phyloP scores from a whole-genome alignment of 1,140 invertebrate genomes.

The Heliconius nattereri region DNA sequence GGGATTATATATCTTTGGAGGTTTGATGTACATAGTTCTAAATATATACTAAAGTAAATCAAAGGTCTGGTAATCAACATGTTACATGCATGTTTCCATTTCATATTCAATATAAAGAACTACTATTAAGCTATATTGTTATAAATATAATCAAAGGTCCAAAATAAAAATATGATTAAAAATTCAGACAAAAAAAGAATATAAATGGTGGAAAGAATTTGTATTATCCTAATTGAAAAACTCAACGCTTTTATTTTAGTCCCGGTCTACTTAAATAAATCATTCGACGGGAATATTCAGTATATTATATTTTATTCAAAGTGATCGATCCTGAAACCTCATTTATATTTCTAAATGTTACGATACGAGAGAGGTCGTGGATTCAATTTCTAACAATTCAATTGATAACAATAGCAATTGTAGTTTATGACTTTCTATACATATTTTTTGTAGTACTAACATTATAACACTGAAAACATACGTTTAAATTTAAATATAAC shows the following conservation, averaged over 20 bases:
- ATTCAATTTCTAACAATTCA: not conserved
- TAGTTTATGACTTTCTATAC: not conserved
- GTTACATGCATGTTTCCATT: too few relatives aligned
- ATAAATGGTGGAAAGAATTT: slow-evolving; percentile 18
- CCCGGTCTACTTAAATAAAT: not conserved
- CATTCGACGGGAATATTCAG: not conserved
- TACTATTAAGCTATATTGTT: not conserved
- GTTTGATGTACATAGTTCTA: not conserved
- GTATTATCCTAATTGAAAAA: slow-evolving; percentile 26
- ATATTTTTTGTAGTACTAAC: too few relatives aligned
- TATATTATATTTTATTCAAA: not conserved
- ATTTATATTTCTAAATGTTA: not conserved
- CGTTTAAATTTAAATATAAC: too few relatives aligned
- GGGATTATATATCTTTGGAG: not conserved
- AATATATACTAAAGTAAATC: not conserved
- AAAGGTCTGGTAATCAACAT: too few relatives aligned
- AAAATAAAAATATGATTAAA: slow-evolving; percentile 3
- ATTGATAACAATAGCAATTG: not conserved
- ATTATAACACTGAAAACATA: too few relatives aligned
- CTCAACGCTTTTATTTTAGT: not conserved
- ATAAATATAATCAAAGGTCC: not conserved
- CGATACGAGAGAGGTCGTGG: not conserved
- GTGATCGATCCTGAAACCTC: not conserved
- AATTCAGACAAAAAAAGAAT: not conserved
- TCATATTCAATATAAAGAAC: too few relatives aligned